Base-by-base conservation (phyloP, 2,113 vertebrate species). In the Cinclus cinclus region DNA sequence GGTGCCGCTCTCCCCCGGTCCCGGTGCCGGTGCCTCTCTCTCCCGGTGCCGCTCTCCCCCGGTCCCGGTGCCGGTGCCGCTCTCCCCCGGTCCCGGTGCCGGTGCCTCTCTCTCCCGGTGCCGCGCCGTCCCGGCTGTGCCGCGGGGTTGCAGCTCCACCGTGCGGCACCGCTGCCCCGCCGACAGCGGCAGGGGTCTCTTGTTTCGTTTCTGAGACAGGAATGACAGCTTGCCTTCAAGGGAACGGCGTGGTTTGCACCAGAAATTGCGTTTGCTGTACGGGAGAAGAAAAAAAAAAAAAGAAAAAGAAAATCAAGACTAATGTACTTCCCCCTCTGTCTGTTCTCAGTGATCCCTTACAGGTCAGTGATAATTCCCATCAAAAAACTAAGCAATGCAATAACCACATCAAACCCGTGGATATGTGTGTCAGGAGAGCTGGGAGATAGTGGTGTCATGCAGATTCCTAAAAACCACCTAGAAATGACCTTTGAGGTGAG, bases 401-500 rank as follows among this genome's bases (percentile, higher is more conserved):
- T 99, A 98, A 99, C 98, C 56, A 99, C 99, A 0, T 99, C 99
- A 5, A 99, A 99, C 87, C 99, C 99, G 0, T 99, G 99, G 99
- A 98, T 99, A 84, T 99, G 99, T 75, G 98, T 99, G 22, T 99
- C 99, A 0, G 99, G 99, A 60, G 99, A 99, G n/a, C 96, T 99
- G 23, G 99, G 99, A 15, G 99, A 99, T 89, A 99, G 99, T 1
- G 99, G 99, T 0, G 94, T 99, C 41, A 98, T 98, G 98, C 99
- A 99, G 96, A 99, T 99, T 85, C 98, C 98, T 23, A 99, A 99
- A 97, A 99, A 99, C 79, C 98, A 99, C 68, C 98, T 99, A 21
- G 99, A 99, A 97, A 99, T 99, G 96, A 99, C 98, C 0, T 99
- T 99, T 97, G 99, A 99, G 98, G 99, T 99, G 89, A 94, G 98